Conservation (phyloP, 1,140 invertebrate genomes). For the Caerostris darwini region DNA sequence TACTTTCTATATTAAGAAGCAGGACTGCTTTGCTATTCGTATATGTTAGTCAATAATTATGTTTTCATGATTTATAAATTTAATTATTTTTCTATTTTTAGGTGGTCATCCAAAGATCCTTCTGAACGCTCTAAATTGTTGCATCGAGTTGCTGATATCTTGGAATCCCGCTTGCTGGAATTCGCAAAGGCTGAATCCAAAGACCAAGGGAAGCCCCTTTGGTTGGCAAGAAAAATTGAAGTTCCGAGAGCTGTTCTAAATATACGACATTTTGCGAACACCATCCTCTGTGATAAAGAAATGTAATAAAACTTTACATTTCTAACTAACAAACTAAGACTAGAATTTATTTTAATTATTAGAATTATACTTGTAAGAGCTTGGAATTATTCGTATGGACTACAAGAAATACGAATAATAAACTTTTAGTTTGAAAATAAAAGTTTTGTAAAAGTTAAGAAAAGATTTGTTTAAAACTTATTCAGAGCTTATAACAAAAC, state of each 20-base stretch:
- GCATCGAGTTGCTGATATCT: conserved; percentile 83
- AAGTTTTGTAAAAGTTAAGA: no score
- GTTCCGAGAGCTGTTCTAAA: conserved; percentile 85
- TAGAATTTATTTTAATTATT: no score
- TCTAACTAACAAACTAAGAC: no score
- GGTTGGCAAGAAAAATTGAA: conserved; percentile 83
- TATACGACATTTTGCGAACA: conserved; percentile 85
- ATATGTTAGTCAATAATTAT: no score
- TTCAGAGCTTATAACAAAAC: no score
- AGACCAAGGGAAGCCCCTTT: conserved; percentile 86
- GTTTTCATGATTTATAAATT: neutral
- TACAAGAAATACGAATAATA: no score
- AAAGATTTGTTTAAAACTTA: no score
- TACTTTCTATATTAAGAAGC: no score
- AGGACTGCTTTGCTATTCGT: no score
- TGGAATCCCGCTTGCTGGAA: conserved; percentile 83
- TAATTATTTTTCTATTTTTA: conserved; percentile 66
- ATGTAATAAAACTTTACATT: conserved; percentile 79
- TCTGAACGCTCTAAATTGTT: conserved; percentile 81
- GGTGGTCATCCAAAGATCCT: conserved; percentile 81
- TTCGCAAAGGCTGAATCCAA: conserved; percentile 84
- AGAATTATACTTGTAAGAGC: no score
- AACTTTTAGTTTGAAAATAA: no score
- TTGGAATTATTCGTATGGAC: no score
- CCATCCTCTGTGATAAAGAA: conserved; percentile 82